A percentile compares a stretch with the other conserved stretches of the same genome.
phyloP scores from a whole-genome alignment of 2,797 vertebrate species.

The Lepilemur ruficaudatus region DNA sequence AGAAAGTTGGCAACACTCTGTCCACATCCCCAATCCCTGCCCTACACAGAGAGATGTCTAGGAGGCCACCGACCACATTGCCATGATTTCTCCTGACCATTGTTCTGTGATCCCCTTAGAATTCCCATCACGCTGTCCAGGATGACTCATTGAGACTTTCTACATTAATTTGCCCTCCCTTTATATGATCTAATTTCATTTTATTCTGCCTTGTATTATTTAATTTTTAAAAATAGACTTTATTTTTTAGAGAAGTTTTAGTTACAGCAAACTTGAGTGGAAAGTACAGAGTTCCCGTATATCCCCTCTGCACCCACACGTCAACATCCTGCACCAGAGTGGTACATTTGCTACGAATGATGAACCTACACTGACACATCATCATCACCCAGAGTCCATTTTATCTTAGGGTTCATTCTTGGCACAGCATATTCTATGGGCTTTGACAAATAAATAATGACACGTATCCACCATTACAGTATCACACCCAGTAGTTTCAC shows the following conservation, averaged over 20 bases:
- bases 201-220: neutral
- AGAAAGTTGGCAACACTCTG: neutral
- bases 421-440: neutral
- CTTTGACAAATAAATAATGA: neutral
- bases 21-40: neutral
- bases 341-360: neutral
- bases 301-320: neutral
- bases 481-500: neutral
- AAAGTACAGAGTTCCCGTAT: neutral
- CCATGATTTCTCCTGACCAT: neutral
- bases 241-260: neutral
- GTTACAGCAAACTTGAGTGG: neutral
- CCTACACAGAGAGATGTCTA: neutral
- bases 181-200: neutral
- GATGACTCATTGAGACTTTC: neutral
- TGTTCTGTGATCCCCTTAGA: neutral
- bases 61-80: neutral
- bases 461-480: neutral
- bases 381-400: neutral
- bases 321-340: neutral
- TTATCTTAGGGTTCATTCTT: neutral
- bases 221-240: neutral
- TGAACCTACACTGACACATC: neutral
- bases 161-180: neutral
- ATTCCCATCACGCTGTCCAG: neutral